Evolutionary conservation across 2,888 invertebrate genomes (phyloP).

Genomic region (Andrena camellia): DNA sequence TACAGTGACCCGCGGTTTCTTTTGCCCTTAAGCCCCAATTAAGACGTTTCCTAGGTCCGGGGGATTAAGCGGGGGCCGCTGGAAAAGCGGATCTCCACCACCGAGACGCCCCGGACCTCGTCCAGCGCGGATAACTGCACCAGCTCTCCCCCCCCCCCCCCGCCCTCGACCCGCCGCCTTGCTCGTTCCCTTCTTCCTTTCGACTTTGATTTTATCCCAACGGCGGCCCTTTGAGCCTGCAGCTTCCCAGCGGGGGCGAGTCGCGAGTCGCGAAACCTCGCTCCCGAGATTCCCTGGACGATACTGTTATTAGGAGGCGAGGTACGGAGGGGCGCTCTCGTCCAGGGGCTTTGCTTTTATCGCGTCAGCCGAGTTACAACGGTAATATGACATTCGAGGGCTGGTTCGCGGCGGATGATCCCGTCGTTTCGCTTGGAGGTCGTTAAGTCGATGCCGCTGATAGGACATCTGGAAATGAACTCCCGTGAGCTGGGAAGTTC

Average conservation of each 20-base stretch:
- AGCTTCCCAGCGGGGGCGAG: constrained; percentile 40
- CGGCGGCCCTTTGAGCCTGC: constrained; percentile 3
- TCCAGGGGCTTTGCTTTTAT: not conserved
- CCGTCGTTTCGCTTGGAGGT: constrained; percentile 11
- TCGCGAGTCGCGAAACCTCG: constrained; percentile 26
- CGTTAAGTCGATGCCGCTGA: constrained; percentile 44
- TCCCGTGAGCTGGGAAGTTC: constrained; percentile 14
- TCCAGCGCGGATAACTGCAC: not conserved
- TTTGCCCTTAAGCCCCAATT: constrained; percentile 78
- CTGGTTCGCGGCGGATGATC: constrained; percentile 6
- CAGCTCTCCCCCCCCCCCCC: not conserved
- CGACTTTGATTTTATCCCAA: constrained; percentile 68
- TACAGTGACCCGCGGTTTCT: constrained; percentile 77
- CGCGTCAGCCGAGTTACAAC: constrained; percentile 5
- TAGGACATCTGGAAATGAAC: constrained; percentile 35
- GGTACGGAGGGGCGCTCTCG: not conserved
- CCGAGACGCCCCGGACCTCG: not conserved
- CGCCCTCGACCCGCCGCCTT: not conserved
- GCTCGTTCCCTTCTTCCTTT: constrained; percentile 51
- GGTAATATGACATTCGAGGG: not conserved
- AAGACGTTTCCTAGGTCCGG: constrained; percentile 74
- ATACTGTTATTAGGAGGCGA: constrained; percentile 5
- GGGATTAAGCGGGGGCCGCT: constrained; percentile 68
- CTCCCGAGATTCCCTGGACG: not conserved
- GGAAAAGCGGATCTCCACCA: constrained; percentile 64